Conservation (phyloP, 2,113 vertebrate species). For the Rhinoptilus africanus region DNA sequence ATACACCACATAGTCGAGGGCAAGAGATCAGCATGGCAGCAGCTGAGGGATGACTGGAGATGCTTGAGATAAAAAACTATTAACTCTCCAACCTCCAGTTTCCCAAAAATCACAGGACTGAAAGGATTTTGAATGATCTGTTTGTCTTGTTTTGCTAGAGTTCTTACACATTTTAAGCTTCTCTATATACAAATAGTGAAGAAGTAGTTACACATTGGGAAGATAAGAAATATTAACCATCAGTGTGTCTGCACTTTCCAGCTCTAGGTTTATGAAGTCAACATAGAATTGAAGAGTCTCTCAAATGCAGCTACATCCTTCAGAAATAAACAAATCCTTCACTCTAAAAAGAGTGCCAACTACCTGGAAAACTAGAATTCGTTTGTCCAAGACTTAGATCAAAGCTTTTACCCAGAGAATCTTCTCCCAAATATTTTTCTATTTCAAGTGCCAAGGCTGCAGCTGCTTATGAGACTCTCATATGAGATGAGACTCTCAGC, state of each 20-base stretch:
- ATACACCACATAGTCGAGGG: not conserved
- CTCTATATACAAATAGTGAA: not conserved
- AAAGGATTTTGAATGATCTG: not conserved
- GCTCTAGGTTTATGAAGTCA: not conserved
- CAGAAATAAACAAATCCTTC: not conserved
- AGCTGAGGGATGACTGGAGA: not conserved
- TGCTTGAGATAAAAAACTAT: not conserved
- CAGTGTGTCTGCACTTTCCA: not conserved
- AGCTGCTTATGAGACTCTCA: not conserved
- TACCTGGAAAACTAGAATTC: not conserved
- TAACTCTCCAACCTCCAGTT: not conserved
- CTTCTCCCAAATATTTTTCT: not conserved
- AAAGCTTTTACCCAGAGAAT: not conserved
- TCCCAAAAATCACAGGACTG: not conserved
- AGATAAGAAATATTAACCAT: not conserved
- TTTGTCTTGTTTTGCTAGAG: not conserved
- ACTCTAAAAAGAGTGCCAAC: not conserved
- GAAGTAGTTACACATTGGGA: not conserved
- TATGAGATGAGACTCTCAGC: accelerated
- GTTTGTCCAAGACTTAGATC: not conserved
- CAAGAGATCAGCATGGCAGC: not conserved
- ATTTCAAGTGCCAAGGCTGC: not conserved
- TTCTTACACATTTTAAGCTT: not conserved
- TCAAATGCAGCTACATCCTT: not conserved
- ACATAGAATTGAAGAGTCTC: not conserved